phyloP scores from a whole-genome alignment of 2,888 invertebrate genomes.

The Metalampra italica region DNA sequence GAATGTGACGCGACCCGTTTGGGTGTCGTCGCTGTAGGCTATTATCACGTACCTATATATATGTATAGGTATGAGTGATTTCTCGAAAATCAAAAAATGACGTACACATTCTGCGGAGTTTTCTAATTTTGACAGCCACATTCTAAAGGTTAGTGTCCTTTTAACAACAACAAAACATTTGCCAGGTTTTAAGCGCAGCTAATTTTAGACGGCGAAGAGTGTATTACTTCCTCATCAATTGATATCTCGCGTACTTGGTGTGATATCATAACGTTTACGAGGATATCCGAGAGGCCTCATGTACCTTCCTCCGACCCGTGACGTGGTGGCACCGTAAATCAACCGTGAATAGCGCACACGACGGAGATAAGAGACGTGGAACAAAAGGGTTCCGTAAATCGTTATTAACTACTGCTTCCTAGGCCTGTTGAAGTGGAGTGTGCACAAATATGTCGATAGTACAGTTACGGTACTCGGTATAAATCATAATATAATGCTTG shows the following conservation, averaged over 20 bases:
- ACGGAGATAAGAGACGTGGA: slow-evolving; percentile 65
- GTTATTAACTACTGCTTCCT: slow-evolving; percentile 65
- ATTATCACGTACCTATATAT: no score
- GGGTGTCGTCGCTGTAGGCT: no score
- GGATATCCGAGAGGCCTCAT: slow-evolving; percentile 35
- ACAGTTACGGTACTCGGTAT: slow-evolving; percentile 5
- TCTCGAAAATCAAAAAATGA: no score
- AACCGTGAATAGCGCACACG: slow-evolving; percentile 66
- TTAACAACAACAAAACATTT: no score
- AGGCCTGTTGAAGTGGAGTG: slow-evolving; percentile 53
- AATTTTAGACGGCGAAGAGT: no score
- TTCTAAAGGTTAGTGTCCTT: no score
- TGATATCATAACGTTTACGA: slow-evolving; percentile 14
- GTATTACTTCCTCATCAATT: slow-evolving; percentile 3
- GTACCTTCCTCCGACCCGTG: slow-evolving; percentile 44
- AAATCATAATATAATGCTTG: background rate
- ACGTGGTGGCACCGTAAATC: slow-evolving; percentile 61
- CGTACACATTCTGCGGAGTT: no score
- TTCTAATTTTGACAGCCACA: no score
- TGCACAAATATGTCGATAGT: slow-evolving; percentile 11
- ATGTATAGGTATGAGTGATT: no score
- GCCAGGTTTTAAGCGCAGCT: no score
- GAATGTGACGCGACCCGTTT: no score
- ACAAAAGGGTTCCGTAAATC: slow-evolving; percentile 76
- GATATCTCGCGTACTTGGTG: background rate